Evolutionary conservation across 1,140 invertebrate genomes (phyloP).

Genomic region (Pseudomyrmex pallidus): DNA sequence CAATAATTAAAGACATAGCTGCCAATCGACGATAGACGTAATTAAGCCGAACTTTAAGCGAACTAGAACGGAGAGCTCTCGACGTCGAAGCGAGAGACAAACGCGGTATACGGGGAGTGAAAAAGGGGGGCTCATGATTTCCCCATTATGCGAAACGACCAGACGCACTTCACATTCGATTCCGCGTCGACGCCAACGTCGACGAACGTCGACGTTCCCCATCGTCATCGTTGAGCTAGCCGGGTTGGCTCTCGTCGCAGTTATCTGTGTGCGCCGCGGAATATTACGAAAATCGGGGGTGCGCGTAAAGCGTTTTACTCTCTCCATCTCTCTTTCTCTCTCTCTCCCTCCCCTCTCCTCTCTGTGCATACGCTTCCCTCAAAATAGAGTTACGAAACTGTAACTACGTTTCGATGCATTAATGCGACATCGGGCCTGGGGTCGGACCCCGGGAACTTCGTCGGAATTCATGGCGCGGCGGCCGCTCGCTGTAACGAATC

Average conservation of each 20-base stretch:
- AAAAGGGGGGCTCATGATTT: constrained; percentile 15
- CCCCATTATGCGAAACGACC: constrained; percentile 17
- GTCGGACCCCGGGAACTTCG: constrained; percentile 66
- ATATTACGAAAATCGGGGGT: constrained; percentile 75
- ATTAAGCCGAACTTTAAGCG: constrained; percentile 35
- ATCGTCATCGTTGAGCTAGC: constrained; percentile 22
- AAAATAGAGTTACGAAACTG: constrained; percentile 84
- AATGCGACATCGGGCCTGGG: constrained; percentile 75
- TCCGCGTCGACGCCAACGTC: constrained; percentile 62
- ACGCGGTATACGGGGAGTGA: neutral
- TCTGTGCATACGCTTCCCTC: constrained; percentile 74
- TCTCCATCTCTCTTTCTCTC: too few relatives aligned
- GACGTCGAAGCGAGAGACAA: constrained; percentile 3
- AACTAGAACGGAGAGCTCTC: constrained; percentile 25
- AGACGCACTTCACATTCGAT: constrained; percentile 49
- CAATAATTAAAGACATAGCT: constrained; percentile 22
- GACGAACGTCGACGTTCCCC: constrained; percentile 64
- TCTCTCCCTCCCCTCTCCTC: too few relatives aligned
- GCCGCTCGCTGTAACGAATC: constrained; percentile 69
- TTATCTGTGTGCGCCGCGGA: constrained; percentile 68
- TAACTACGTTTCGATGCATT: constrained; percentile 84
- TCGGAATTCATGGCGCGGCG: constrained; percentile 65
- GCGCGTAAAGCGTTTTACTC: constrained; percentile 8
- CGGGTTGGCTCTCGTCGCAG: neutral
- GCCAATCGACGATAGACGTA: constrained; percentile 17